These are phyloP conservation scores for Latrodectus geometricus DNA, from an alignment of 1,140 invertebrate genomes.

Conservation along the genomic window DNA sequence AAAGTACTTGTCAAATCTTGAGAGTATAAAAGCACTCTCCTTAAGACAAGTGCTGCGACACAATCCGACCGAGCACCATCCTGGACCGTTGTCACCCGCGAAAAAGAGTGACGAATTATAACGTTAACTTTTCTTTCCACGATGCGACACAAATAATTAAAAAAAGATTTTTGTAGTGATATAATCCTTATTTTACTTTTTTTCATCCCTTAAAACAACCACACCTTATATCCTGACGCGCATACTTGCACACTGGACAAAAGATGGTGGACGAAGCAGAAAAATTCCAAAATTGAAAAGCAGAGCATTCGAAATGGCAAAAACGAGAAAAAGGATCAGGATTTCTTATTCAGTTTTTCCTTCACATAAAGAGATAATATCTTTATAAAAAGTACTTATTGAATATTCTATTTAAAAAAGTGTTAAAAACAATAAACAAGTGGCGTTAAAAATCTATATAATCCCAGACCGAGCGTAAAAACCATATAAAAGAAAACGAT, in stretches of 20 bases:
- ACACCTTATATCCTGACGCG: conserved; percentile 22
- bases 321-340: not conserved
- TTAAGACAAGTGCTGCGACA: not conserved
- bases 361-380: not conserved
- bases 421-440: too few species aligned
- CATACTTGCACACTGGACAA: conserved; percentile 12
- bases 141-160: conserved; percentile 50
- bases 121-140: conserved; percentile 16
- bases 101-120: not conserved
- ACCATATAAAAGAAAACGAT: not conserved
- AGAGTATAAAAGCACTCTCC: not conserved
- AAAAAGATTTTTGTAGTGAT: not conserved
- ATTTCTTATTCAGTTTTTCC: not conserved
- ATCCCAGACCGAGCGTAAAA: not conserved
- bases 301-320: not conserved
- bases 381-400: not conserved
- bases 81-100: conserved; percentile 10
- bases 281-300: not conserved
- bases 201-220: not conserved
- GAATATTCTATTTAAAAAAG: not conserved
- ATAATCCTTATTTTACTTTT: conserved; percentile 9
- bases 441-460: too few species aligned
- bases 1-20: not conserved
- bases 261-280: not conserved
- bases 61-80: not conserved